Base-by-base conservation (phyloP, 2,797 vertebrate genomes). In the Lophotriccus pileatus region DNA sequence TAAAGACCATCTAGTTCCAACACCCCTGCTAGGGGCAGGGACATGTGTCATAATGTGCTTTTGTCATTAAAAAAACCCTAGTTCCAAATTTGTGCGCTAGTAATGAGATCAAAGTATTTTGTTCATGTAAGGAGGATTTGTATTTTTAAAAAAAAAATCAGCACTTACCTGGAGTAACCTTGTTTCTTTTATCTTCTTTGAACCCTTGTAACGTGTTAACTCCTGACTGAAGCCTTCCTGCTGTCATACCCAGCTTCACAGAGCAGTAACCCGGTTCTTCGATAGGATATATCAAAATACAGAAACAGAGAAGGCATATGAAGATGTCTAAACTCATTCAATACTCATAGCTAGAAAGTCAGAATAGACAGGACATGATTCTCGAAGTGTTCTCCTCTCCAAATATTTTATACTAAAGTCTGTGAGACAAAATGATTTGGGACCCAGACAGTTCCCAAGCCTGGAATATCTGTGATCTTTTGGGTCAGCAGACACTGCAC, bases 121-220 rank as follows among this genome's bases (percentile, higher is more conserved):
- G 30, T 70, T 78, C 78, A 34, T 7, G 13, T 5, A 46, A 79
- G 37, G 17, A 86, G 2, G 3, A 67, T 37, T 16, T 52, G 19
- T 21, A 15, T 32, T 36, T 3, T 34, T 39, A 39, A 41, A 53
- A 39, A 41, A 53, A 55, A 34, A 32, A 11, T 16, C 34, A 44
- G 34, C 17, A 59, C 94, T 96, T 97, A 99, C 99, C 99, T 97
- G 99, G 99, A 87, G 98, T 99, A 28, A 99, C 98, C 93, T 98
- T 98, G 98, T 99, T 99, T 95, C 99, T 98, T 97, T 99, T 99
- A 97, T 99, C 99, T 96, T 99, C 99, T 95, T 99, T 99, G 96
- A 99, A 99, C 5, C 99, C 99, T 97, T 99, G 99, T 77, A 99
- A 97, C 0, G 98, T 98, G 95, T 99, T 99, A 58, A 99, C 98